Conservation (phyloP, 92 coral and sea anemone species). For the Epizoanthus ramosus region DNA sequence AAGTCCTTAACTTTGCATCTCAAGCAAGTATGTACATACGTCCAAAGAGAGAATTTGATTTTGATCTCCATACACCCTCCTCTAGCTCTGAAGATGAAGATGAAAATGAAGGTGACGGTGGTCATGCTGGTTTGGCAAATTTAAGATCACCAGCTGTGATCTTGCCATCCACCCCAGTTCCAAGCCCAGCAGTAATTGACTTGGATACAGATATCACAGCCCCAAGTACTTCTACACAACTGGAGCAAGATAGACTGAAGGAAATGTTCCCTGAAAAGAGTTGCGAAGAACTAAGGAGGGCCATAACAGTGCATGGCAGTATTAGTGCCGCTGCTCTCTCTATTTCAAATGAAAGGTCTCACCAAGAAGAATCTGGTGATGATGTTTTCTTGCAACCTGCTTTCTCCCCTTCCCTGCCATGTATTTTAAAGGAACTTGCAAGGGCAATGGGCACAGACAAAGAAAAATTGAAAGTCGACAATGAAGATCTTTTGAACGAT, state of each 20-base stretch:
- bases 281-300: conserved; percentile 37
- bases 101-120: conserved; percentile 8
- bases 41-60: conserved; percentile 49
- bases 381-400: neutral
- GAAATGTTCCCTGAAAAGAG: conserved; percentile 57
- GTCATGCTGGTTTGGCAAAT: neutral
- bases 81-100: conserved; percentile 24
- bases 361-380: conserved; percentile 19
- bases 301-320: conserved; percentile 40
- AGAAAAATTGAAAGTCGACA: conserved; percentile 18
- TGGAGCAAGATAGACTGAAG: conserved; percentile 29
- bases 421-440: conserved; percentile 18
- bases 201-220: neutral
- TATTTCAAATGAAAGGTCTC: neutral
- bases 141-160: no score
- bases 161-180: no score
- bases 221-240: conserved; percentile 49
- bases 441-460: conserved; percentile 28
- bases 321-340: neutral
- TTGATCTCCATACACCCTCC: neutral
- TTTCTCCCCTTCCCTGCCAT: conserved; percentile 1
- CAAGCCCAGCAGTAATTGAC: neutral
- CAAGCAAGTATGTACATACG: conserved; percentile 60
- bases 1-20: conserved; percentile 61
- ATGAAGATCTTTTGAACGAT: conserved; percentile 13